Conservation (phyloP, 2,888 invertebrate genomes). For the Eremobia ochroleuca region DNA sequence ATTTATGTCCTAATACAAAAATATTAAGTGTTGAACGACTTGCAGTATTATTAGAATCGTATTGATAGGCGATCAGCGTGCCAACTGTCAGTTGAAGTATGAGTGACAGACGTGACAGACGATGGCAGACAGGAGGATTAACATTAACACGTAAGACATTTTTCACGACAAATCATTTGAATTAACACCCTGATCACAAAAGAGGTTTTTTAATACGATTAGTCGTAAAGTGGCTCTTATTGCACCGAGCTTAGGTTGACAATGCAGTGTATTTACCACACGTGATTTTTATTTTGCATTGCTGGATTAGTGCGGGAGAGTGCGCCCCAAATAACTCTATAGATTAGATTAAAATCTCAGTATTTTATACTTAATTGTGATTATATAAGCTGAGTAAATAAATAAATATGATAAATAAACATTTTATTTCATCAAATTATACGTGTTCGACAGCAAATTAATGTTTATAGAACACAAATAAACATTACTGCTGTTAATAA, state of each 20-base stretch:
- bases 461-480: neutral
- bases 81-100: neutral
- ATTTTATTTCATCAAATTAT: neutral
- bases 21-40: too few relatives aligned
- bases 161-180: neutral
- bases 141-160: neutral
- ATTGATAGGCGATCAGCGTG: too few relatives aligned
- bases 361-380: neutral
- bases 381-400: neutral
- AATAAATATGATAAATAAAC: neutral
- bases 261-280: neutral
- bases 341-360: neutral
- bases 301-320: neutral
- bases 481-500: neutral
- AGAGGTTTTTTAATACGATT: neutral
- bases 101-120: neutral
- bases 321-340: neutral
- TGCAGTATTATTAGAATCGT: too few relatives aligned
- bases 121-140: neutral
- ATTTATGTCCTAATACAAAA: too few relatives aligned
- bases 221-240: neutral
- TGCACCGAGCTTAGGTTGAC: neutral
- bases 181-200: neutral
- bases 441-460: neutral
- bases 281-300: neutral